Percentiles rank a stretch among this genome's conserved stretches.
phyloP scores from a whole-genome alignment of 2,113 vertebrate species.

The Stegastes partitus region DNA sequence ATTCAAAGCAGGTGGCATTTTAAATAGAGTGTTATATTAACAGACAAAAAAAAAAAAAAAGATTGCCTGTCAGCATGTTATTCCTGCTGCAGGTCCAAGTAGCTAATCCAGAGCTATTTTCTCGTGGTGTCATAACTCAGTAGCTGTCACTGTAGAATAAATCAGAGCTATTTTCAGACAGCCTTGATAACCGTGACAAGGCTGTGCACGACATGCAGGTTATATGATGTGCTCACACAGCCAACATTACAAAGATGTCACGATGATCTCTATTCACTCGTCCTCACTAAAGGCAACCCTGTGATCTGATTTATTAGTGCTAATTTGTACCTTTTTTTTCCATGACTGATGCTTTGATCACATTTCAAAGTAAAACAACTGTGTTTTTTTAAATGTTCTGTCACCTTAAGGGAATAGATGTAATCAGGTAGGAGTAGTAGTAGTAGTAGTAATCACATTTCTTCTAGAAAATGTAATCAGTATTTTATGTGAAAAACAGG shows the following conservation, averaged over 20 bases:
- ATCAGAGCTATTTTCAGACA: neutral
- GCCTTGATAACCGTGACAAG: neutral
- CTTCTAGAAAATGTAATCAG: no score
- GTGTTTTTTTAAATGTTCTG: no score
- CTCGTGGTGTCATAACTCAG: neutral
- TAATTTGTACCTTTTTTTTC: no score
- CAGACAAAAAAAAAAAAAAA: neutral
- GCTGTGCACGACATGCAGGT: neutral
- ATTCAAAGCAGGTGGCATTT: neutral
- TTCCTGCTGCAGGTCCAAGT: slow-evolving; percentile 13
- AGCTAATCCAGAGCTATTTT: slow-evolving; percentile 12
- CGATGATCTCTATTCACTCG: neutral
- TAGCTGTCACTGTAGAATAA: neutral
- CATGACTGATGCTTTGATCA: no score
- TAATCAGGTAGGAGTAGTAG: no score
- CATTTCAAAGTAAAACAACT: no score
- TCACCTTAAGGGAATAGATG: no score
- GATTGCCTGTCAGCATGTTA: neutral
- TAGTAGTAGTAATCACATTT: no score
- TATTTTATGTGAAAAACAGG: no score
- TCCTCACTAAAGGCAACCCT: no score
- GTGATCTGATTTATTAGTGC: no score
- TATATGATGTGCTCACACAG: neutral
- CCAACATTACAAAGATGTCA: neutral
- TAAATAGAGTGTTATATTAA: neutral